Base-by-base conservation (phyloP, 2,113 vertebrate genomes). In the Ginglymostoma cirratum region DNA sequence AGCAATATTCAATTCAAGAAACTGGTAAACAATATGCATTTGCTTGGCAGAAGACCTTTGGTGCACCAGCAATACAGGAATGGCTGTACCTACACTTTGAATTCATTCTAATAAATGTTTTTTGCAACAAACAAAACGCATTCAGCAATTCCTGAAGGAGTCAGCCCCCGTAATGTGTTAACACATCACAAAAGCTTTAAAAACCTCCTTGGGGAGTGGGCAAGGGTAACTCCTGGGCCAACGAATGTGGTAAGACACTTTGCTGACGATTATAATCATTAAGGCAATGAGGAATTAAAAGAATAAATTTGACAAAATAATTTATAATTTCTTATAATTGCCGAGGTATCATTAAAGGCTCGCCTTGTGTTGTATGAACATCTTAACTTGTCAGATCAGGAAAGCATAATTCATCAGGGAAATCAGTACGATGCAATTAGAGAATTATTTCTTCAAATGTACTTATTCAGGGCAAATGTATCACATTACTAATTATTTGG, bases 391-490 rank as follows among this genome's bases (percentile, higher is more conserved):
- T 95, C 69, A 72, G 38, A 95, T 52, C 12, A 76, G 94, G 21
- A 95, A 95, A 95, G 69, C 69, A 30, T 45, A 34, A 95, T 95
- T 76, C 94, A 95, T 76, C 42, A 95, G 94, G 94, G 94, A 76
- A 76, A 95, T 95, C 94, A 95, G 69, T 95, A 14, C 45, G 34
- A 52, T 48, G 42, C 69, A 95, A 52, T 72, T 95, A 70, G 94
- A 67, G 15, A 95, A 95, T 95, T 76, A 70, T 76, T 72, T 95
- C 45, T 95, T 95, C 94, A 95, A 95, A 76, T 95, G 94, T 95
- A 76, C 67, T 76, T 95, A 95, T 95, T 70, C 24, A 76, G 2
- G 27, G 69, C 67, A 52, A 95, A 76, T 27, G 15, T 52, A 95
- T 95, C 69, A 52, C 67, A 76, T 70, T 72, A 52, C 94, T 95